These are phyloP conservation scores for Lasiurus cinereus DNA, from an alignment of 2,113 vertebrate genomes.

Conservation along the genomic window DNA sequence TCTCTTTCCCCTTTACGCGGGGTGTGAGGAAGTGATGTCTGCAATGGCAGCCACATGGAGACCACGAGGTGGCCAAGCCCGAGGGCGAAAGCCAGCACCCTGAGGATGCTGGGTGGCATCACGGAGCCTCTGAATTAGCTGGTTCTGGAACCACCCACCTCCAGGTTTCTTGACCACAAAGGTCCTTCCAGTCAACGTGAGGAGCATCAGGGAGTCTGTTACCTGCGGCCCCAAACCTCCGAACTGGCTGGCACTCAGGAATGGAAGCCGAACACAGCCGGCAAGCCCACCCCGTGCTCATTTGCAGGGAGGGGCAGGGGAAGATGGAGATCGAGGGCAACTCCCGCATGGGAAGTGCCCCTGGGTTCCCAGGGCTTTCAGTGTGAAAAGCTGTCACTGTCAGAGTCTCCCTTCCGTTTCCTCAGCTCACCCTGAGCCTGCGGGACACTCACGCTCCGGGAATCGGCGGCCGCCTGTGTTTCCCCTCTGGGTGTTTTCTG, in stretches of 20 bases:
- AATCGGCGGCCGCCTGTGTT: rapidly evolving
- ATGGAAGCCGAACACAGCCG: neutral
- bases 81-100: neutral
- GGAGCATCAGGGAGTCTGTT: neutral
- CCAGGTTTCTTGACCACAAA: neutral
- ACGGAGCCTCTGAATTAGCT: neutral
- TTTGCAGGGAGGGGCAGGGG: no score
- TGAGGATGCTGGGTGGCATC: neutral
- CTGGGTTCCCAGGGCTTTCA: neutral
- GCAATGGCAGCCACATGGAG: neutral
- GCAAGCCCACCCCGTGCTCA: neutral
- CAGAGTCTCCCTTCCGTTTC: neutral
- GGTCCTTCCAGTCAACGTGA: neutral
- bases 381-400: neutral
- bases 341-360: neutral
- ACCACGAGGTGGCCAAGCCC: neutral
- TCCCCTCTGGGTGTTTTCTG: neutral
- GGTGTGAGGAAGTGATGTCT: neutral
- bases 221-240: neutral
- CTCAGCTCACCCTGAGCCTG: neutral
- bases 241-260: neutral
- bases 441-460: no score
- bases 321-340: neutral
- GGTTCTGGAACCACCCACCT: neutral
- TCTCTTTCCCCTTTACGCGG: neutral